Percentiles rank a stretch among this genome's conserved stretches.
Evolutionary conservation across 2,888 invertebrate species (phyloP).

Genomic region (Allolobophora icterica): DNA sequence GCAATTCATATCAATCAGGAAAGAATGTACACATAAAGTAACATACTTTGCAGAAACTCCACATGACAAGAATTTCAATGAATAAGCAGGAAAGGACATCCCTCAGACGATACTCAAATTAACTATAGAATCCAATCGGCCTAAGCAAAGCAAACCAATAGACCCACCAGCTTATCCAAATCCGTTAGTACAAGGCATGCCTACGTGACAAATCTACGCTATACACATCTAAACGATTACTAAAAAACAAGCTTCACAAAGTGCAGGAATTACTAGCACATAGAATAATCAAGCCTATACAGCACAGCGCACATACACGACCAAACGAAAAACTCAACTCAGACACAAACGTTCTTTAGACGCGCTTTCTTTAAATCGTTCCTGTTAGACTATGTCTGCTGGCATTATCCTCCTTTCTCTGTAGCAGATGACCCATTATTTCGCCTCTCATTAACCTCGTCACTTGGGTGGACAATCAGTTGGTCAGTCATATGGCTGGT

Average conservation of each 20-base stretch:
- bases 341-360: not conserved
- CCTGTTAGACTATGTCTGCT: not conserved
- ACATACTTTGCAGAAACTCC: no score
- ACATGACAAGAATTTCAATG: not conserved
- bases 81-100: not conserved
- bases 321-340: not conserved
- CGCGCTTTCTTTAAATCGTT: not conserved
- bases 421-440: not conserved
- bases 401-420: not conserved
- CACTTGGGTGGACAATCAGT: not conserved
- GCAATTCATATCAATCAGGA: no score
- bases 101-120: not conserved
- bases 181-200: not conserved
- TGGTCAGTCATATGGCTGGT: no score
- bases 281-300: constrained; percentile 7
- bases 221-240: not conserved
- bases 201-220: not conserved
- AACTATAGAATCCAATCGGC: not conserved
- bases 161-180: not conserved
- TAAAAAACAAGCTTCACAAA: not conserved
- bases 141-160: not conserved
- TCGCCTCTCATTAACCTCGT: not conserved
- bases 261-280: constrained; percentile 17
- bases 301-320: not conserved
- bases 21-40: no score